Evolutionary conservation across 1,140 invertebrate species (phyloP), one percentile per base, ranked within the genome.

Genomic region (Calliphora vicina): DNA sequence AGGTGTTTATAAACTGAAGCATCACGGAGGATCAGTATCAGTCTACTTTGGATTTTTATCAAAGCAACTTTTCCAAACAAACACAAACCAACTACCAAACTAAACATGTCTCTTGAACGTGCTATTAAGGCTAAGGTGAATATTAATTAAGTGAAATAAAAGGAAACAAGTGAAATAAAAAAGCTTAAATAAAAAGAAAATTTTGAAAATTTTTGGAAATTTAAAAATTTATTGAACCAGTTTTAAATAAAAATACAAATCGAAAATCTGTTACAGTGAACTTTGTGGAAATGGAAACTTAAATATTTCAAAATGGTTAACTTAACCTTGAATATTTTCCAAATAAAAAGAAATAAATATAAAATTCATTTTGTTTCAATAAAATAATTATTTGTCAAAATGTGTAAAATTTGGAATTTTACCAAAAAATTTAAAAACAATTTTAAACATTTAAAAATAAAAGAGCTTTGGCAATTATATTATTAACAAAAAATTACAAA

Each of bases 111-210:
- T 91, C 91, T 94, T 84, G 93, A 94, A 92, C 92, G 93, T 92
- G 93, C 93, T 92, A 93, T 94, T 91, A 92, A 92, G 88, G 92
- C 92, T 87, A 94, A 94, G 93, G 93, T 94, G 92, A 90, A 87
- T 84, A 86, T 74, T 25, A 9, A 23, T 8, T 25, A 6, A 67
- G 2, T 23, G 26, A 84, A 81, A 84, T 71, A 81, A 76, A 71
- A 8, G 8, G 35, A 10, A 35, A 6, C 35, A 35, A 35, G 35
- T 35, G 35, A 35, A 35, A 8, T 35, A 8, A 0, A 35, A 35
- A 5, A 8, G 35, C n/a, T n/a, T n/a, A n/a, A 20, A 50, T 50
- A 76, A 25, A 71, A 81, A 84, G 25, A 76, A 27, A 67, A 78
- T 80, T 43, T 57, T 1, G 25, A 71, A 72, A 35, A 76, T 67